Conservation (phyloP, 2,888 invertebrate genomes). For the Antitype chi region DNA sequence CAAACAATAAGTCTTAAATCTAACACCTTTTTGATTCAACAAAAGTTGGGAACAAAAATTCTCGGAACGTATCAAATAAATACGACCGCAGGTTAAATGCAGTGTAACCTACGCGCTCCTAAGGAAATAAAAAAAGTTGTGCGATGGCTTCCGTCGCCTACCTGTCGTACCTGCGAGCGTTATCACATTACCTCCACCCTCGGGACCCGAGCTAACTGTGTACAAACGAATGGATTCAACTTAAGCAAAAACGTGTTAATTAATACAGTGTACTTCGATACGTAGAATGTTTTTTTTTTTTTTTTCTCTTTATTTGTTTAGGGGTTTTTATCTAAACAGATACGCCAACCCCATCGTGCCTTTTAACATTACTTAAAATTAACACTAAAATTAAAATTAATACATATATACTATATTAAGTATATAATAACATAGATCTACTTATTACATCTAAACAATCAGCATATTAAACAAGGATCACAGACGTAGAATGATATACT, state of each 20-base stretch:
- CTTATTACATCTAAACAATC: no score
- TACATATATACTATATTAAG: no score
- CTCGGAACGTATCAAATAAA: slow-evolving; percentile 22
- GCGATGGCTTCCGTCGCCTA: slow-evolving; percentile 37
- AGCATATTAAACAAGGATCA: no score
- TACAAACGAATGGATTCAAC: slow-evolving; percentile 28
- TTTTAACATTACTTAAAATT: no score
- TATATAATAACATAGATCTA: no score
- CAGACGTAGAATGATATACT: slow-evolving; percentile 12
- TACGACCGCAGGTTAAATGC: slow-evolving; percentile 24
- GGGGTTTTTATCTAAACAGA: no score
- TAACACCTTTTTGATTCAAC: neutral
- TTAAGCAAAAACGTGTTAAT: slow-evolving; percentile 42
- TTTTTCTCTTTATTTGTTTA: no score
- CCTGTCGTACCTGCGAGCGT: slow-evolving; percentile 47
- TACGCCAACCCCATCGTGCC: no score
- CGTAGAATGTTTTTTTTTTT: no score
- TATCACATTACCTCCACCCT: slow-evolving; percentile 58
- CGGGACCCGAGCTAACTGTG: slow-evolving; percentile 11
- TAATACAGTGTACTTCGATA: neutral
- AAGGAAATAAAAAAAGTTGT: slow-evolving; percentile 31
- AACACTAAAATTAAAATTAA: no score
- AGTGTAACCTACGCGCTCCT: slow-evolving; percentile 20
- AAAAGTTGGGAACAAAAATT: slow-evolving; percentile 7
- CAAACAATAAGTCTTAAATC: neutral